phyloP scores from a whole-genome alignment of 2,113 vertebrate genomes.

The Solea solea region DNA sequence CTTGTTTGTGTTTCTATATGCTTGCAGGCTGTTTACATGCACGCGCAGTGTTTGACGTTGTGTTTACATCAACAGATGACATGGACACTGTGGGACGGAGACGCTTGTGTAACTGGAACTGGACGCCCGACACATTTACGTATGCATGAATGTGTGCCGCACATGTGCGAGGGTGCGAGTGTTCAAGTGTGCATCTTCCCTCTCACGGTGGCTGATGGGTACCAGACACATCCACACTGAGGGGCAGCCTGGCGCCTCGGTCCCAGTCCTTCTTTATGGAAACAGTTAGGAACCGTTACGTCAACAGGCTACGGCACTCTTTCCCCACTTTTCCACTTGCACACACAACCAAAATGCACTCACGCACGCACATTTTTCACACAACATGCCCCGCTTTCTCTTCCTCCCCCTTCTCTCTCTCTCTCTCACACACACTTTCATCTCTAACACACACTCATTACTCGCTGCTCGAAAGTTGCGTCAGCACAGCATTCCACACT shows the following conservation, averaged over 20 bases:
- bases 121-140: not conserved
- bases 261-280: slow-evolving; percentile 75
- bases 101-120: not conserved
- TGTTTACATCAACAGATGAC: not conserved
- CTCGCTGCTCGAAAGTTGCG: slow-evolving; percentile 67
- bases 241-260: slow-evolving; percentile 71
- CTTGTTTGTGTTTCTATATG: slow-evolving; percentile 8
- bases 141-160: slow-evolving; percentile 9
- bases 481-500: slow-evolving; percentile 75
- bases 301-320: slow-evolving; percentile 64
- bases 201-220: slow-evolving; percentile 71
- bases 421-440: slow-evolving; percentile 31
- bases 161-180: slow-evolving; percentile 8
- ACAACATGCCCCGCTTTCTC: slow-evolving; percentile 36
- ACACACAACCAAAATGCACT: slow-evolving; percentile 31
- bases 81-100: not conserved
- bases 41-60: not conserved
- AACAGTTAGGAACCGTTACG: slow-evolving; percentile 79
- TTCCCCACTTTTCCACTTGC: slow-evolving; percentile 64
- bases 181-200: slow-evolving; percentile 32
- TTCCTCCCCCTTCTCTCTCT: slow-evolving; percentile 2
- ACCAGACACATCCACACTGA: slow-evolving; percentile 72
- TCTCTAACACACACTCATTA: slow-evolving; percentile 41
- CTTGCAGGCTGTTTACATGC: not conserved
- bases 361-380: slow-evolving; percentile 33